These are phyloP conservation scores for Falco peregrinus DNA, from an alignment of 2,797 vertebrate genomes.

Conservation along the genomic window DNA sequence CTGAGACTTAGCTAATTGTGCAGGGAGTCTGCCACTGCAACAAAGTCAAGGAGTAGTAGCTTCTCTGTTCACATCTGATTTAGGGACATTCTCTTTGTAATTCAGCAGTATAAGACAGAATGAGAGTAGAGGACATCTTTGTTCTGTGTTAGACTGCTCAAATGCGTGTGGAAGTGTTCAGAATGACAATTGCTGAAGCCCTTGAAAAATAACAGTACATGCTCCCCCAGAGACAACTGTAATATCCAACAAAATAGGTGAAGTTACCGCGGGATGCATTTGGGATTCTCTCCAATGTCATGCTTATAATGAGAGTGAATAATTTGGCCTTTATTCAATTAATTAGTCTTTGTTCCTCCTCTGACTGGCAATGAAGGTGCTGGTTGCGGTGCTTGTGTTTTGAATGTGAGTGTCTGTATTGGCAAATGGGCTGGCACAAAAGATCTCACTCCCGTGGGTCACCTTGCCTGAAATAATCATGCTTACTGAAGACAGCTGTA, in stretches of 20 bases:
- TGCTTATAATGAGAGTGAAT: not conserved
- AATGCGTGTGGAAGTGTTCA: not conserved
- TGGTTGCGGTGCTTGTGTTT: not conserved
- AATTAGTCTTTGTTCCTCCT: conserved; percentile 8
- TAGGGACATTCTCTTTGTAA: not conserved
- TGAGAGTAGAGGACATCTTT: not conserved
- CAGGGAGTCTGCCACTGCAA: not conserved
- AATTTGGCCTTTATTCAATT: conserved; percentile 15
- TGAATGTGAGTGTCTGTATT: not conserved
- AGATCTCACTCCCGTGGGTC: not conserved
- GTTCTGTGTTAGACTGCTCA: not conserved
- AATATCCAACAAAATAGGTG: not conserved
- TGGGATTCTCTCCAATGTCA: not conserved
- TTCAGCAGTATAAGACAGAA: not conserved
- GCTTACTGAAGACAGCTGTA: not conserved
- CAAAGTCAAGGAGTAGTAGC: not conserved
- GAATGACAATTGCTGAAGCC: conserved; percentile 16
- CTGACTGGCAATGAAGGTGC: not conserved
- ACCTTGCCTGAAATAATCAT: not conserved
- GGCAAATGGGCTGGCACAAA: not conserved
- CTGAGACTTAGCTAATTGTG: not conserved
- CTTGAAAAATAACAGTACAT: conserved; percentile 8
- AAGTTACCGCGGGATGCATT: not conserved
- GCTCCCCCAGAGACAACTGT: not conserved
- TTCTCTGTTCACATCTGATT: not conserved